Evolutionary conservation across 2,888 invertebrate genomes (phyloP).

Genomic region (Sabatieria punctata): DNA sequence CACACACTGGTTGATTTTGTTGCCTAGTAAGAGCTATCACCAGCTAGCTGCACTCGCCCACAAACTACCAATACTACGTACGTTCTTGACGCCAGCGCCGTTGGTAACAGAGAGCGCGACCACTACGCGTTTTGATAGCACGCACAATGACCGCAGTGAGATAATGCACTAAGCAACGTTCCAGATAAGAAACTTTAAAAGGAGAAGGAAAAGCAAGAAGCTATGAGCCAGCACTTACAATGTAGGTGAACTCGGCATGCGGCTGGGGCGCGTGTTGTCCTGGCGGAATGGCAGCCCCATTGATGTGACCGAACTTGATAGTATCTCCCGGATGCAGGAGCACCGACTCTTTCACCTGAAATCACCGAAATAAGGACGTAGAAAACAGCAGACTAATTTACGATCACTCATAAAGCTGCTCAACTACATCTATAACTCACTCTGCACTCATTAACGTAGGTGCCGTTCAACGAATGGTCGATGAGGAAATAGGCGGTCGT

Average conservation of each 20-base stretch:
- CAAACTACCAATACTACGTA: too few relatives aligned
- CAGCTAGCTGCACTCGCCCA: too few relatives aligned
- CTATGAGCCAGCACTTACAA: too few relatives aligned
- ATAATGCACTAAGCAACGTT: too few relatives aligned
- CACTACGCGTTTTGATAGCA: too few relatives aligned
- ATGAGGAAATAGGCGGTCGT: slow-evolving; percentile 25
- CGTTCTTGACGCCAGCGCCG: too few relatives aligned
- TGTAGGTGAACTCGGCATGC: slow-evolving; percentile 30
- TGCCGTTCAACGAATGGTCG: slow-evolving; percentile 36
- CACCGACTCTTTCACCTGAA: slow-evolving; percentile 22
- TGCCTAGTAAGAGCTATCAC: too few relatives aligned
- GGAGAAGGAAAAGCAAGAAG: too few relatives aligned
- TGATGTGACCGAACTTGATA: slow-evolving; percentile 37
- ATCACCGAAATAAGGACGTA: slow-evolving; percentile 4
- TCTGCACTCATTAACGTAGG: slow-evolving; percentile 35
- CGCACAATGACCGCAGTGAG: too few relatives aligned
- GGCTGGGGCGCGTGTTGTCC: slow-evolving; percentile 28
- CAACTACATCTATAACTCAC: slow-evolving; percentile 17
- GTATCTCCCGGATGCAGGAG: slow-evolving; percentile 30
- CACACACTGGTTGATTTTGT: too few relatives aligned
- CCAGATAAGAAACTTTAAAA: too few relatives aligned
- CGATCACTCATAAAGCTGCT: background rate
- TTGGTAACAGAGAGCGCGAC: too few relatives aligned
- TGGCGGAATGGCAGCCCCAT: slow-evolving; percentile 33
- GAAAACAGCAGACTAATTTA: background rate